These are phyloP conservation scores for Lathamus discolor DNA, from an alignment of 2,113 vertebrate genomes.

Conservation along the genomic window DNA sequence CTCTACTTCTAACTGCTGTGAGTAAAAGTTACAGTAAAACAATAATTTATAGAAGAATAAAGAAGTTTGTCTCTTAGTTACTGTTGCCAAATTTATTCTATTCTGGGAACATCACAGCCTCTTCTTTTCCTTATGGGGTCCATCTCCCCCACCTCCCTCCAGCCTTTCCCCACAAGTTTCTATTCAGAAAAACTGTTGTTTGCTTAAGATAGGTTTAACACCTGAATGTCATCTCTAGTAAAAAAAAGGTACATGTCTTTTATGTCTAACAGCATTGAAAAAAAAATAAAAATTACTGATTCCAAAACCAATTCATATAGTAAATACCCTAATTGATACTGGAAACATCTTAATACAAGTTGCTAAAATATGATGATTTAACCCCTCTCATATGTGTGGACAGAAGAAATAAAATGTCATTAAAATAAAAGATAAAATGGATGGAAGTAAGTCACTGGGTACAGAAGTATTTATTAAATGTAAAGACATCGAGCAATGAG, in stretches of 20 bases:
- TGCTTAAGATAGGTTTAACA: neutral
- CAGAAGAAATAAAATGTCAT: neutral
- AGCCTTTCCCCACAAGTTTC: neutral
- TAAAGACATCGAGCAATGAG: neutral
- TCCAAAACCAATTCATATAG: neutral
- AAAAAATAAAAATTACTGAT: neutral
- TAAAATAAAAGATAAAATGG: neutral
- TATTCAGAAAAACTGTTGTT: neutral
- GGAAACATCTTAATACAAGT: neutral
- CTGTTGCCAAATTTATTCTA: neutral
- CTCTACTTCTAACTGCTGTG: neutral
- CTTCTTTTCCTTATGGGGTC: neutral
- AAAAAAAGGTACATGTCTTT: neutral
- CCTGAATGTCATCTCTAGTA: neutral
- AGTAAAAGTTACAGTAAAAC: neutral
- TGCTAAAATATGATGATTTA: neutral
- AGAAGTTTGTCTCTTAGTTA: neutral
- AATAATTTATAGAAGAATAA: neutral
- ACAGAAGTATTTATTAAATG: neutral
- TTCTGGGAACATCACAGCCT: neutral
- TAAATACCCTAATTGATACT: neutral
- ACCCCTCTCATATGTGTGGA: neutral
- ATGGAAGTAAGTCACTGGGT: neutral
- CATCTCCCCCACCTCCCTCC: neutral
- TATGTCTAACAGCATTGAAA: neutral